Conservation (phyloP, 2,888 invertebrate species). For the Scelioninae gen. 2 region DNA sequence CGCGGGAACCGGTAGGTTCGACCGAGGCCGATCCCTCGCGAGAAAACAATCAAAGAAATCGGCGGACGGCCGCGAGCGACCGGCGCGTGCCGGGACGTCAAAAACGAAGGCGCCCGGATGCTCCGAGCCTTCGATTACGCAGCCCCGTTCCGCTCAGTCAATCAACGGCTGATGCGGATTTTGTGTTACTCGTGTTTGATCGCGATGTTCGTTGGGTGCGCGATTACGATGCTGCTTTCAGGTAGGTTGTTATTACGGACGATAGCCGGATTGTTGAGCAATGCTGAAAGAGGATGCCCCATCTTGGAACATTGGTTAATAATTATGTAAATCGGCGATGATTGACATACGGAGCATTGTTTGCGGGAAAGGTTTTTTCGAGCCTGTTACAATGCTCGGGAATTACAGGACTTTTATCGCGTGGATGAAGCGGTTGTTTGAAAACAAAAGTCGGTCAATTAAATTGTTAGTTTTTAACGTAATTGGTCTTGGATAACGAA, state of each 20-base stretch:
- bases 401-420: no score
- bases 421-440: no score
- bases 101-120: conserved; percentile 20
- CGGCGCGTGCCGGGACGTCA: conserved; percentile 45
- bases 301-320: conserved; percentile 22
- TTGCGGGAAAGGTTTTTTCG: no score
- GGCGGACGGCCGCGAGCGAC: conserved; percentile 31
- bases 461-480: no score
- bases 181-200: conserved; percentile 19
- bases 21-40: conserved; percentile 28
- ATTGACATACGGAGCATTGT: no score
- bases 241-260: conserved; percentile 24
- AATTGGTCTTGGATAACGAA: no score
- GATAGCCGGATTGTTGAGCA: conserved; percentile 28
- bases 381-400: no score
- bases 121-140: conserved; percentile 30
- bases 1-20: conserved; percentile 32
- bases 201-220: conserved; percentile 8
- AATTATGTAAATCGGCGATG: conserved; percentile 31
- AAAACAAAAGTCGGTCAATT: no score
- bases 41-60: conserved; percentile 44
- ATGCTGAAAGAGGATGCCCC: not conserved
- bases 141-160: conserved; percentile 29
- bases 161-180: conserved; percentile 31
- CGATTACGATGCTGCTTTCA: conserved; percentile 11